Evolutionary conservation across 2,888 invertebrate species (phyloP), one percentile per base, ranked within the genome.

Genomic region (Eustalomyia histrio): DNA sequence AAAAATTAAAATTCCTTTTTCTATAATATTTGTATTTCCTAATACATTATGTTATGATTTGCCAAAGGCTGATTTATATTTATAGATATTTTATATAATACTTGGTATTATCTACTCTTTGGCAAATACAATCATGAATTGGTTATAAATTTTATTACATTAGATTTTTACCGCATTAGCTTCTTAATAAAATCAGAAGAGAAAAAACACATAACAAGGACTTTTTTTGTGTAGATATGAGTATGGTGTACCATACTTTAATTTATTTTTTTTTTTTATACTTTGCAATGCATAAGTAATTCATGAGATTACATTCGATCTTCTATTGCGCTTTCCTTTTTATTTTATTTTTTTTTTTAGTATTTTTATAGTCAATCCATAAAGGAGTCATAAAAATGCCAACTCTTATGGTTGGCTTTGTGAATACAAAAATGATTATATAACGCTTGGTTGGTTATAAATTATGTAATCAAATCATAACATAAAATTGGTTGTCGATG

Each of bases 41-140:
- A 61, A 60, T 39, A 47, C 60, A 60, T 53, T 61, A 72, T 73
- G 73, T 68, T 71, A 67, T 72, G 71, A 74, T 81, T 73, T 78
- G 81, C 81, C 81, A 81, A 81, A 71, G 74, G 81, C 81, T 81
- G 78, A 81, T 81, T 81, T 81, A 81, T 81, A 78, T 81, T 81
- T 78, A 71, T 74, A 58, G 65, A 67, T 64, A 29, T 76, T 73
- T 73, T 29, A 29, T 29, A 29, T 29, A 29, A 7, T 29, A 29
- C 29, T 29, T 58, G 18, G 29, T 39, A 16, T 65, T 69, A 67
- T 57, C 43, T 75, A 6, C 63, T 74, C 65, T 67, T 55, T 81
- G 81, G 69, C 81, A 78, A 78, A 61, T 73, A 68, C 72, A 29
- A 52, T 35, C 61, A 75, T 24, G 53, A 18, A 74, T 71, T 71